These are phyloP conservation scores for Thamnaconus septentrionalis DNA, from an alignment of 2,113 vertebrate genomes.

Conservation along the genomic window DNA sequence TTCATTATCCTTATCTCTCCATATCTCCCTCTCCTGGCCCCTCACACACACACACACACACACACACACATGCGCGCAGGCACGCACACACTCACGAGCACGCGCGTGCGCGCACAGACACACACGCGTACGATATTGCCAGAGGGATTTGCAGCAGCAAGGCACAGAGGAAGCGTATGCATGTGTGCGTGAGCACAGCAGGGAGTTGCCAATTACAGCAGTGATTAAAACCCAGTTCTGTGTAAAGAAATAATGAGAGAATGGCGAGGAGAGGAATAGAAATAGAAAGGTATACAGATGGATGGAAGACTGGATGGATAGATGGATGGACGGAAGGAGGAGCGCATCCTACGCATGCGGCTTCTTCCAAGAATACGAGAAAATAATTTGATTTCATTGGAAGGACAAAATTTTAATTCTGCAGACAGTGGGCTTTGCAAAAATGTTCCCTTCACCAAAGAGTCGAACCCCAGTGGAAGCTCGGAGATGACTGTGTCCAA, in stretches of 20 bases:
- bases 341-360: slow-evolving; percentile 32
- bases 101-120: slow-evolving; percentile 24
- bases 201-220: slow-evolving; percentile 81
- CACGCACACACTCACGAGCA: slow-evolving; percentile 28
- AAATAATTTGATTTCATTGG: slow-evolving; percentile 14
- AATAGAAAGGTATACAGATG: slow-evolving; percentile 33
- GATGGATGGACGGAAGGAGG: slow-evolving; percentile 39
- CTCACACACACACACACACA: slow-evolving; percentile 42
- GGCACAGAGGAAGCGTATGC: slow-evolving; percentile 31
- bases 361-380: slow-evolving; percentile 29
- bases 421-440: slow-evolving; percentile 32
- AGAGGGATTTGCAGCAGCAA: slow-evolving; percentile 65
- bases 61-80: slow-evolving; percentile 34
- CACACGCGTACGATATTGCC: slow-evolving; percentile 44
- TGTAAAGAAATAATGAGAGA: slow-evolving; percentile 54
- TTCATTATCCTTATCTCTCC: slow-evolving; percentile 74
- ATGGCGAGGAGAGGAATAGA: slow-evolving; percentile 18
- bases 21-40: slow-evolving; percentile 63
- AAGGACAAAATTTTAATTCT: slow-evolving; percentile 21
- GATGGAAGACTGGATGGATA: slow-evolving; percentile 31
- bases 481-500: slow-evolving; percentile 20
- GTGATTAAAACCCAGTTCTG: slow-evolving; percentile 80
- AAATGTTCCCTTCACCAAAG: slow-evolving; percentile 16
- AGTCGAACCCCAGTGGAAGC: slow-evolving; percentile 9
- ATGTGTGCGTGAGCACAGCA: slow-evolving; percentile 64